Percentiles rank a stretch among this genome's conserved stretches.
Evolutionary conservation across 2,113 vertebrate genomes (phyloP).

Genomic region (Gnathonemus longibarbis): DNA sequence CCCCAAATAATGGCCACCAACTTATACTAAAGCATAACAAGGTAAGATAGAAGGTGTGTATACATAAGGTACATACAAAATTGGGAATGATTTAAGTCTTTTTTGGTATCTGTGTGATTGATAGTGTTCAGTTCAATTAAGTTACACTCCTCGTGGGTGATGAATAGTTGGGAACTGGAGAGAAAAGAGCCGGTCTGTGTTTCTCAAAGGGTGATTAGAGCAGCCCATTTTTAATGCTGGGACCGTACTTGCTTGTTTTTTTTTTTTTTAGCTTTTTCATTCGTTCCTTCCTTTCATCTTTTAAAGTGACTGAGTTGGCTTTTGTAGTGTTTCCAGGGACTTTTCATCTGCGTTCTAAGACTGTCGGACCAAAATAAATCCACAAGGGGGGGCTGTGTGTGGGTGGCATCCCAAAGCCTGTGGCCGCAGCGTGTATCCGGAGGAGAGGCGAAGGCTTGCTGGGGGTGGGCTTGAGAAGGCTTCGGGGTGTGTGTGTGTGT

Average conservation of each 20-base stretch:
- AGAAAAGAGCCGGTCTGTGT: not conserved
- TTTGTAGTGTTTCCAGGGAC: not conserved
- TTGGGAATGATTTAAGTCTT: not conserved
- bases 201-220: not conserved
- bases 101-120: slow-evolving; percentile 28
- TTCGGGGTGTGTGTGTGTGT: no score
- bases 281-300: slow-evolving; percentile 20
- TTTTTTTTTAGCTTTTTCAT: not conserved
- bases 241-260: not conserved
- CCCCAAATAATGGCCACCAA: slow-evolving; percentile 44
- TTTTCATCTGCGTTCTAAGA: not conserved
- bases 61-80: slow-evolving; percentile 19
- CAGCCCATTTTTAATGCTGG: slow-evolving; percentile 9
- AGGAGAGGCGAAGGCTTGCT: not conserved
- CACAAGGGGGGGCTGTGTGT: slow-evolving; percentile 38
- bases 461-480: not conserved
- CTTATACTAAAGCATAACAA: slow-evolving; percentile 20
- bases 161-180: not conserved
- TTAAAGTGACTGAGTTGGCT: slow-evolving; percentile 3
- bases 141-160: not conserved
- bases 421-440: not conserved
- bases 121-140: slow-evolving; percentile 15
- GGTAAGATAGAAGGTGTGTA: slow-evolving; percentile 35
- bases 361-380: slow-evolving; percentile 17
- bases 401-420: slow-evolving; percentile 26